phyloP scores from a whole-genome alignment of 1,140 invertebrate species.

The Drosophila prosaltans region DNA sequence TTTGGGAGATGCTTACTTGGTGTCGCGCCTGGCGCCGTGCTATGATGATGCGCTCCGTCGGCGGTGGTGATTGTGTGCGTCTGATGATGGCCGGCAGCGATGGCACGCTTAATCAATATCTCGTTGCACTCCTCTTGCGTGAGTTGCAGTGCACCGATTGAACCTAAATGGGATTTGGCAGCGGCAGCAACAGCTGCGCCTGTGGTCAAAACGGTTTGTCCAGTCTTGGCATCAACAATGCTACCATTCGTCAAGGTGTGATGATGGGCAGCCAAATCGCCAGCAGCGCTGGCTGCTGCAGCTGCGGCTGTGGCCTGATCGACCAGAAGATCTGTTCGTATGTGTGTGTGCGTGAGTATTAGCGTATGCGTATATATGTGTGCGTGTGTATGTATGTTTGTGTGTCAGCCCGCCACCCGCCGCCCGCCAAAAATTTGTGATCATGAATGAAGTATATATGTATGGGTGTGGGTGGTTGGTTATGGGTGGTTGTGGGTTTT shows the following conservation, averaged over 20 bases:
- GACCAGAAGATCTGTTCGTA: slow-evolving; percentile 74
- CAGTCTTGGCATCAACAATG: slow-evolving; percentile 80
- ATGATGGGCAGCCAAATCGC: slow-evolving; percentile 69
- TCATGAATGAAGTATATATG: slow-evolving; percentile 23
- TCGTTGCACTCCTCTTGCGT: slow-evolving; percentile 91
- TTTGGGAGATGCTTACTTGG: slow-evolving; percentile 79
- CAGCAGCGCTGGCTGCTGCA: slow-evolving; percentile 62
- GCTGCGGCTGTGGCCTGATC: slow-evolving; percentile 75
- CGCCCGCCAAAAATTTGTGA: slow-evolving; percentile 40
- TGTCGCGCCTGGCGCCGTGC: slow-evolving; percentile 70
- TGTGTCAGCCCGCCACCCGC: slow-evolving; percentile 52
- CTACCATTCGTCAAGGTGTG: slow-evolving; percentile 79
- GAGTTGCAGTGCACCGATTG: slow-evolving; percentile 88
- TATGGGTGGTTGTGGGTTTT: slow-evolving; percentile 6
- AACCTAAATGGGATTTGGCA: slow-evolving; percentile 84
- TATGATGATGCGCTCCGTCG: slow-evolving; percentile 77
- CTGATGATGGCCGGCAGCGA: slow-evolving; percentile 82
- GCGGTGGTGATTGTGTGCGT: slow-evolving; percentile 77
- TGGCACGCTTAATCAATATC: slow-evolving; percentile 87
- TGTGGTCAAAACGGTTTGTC: slow-evolving; percentile 81
- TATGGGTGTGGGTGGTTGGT: background rate
- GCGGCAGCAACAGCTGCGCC: slow-evolving; percentile 69
- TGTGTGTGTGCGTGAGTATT: slow-evolving; percentile 18
- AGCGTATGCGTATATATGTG: too few relatives aligned
- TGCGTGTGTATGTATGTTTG: background rate